A percentile compares a stretch with the other conserved stretches of the same genome.
Evolutionary conservation across 2,113 vertebrate species (phyloP).

Genomic region (Eptatretus burgeri): DNA sequence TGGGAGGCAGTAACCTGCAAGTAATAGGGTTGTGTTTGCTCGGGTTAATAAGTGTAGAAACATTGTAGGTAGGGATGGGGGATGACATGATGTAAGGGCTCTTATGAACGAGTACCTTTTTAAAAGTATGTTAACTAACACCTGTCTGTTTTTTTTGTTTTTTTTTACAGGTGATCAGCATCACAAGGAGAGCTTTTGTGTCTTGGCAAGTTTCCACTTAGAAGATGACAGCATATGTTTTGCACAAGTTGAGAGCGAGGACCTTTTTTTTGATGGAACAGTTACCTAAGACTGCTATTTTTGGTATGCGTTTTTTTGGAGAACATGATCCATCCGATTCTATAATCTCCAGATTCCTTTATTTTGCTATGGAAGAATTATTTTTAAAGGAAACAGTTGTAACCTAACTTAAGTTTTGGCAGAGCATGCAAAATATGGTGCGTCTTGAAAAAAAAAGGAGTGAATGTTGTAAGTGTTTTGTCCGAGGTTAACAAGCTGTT

Average conservation of each 20-base stretch:
- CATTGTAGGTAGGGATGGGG: too few relatives aligned
- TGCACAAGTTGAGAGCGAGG: conserved; percentile 5
- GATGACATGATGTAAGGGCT: too few relatives aligned
- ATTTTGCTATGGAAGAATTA: conserved; percentile 6
- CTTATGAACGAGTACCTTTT: neutral
- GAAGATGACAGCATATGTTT: conserved; percentile 6
- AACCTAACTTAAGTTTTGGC: neutral
- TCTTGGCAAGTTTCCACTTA: neutral
- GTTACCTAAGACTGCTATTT: conserved; percentile 2
- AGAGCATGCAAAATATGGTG: neutral
- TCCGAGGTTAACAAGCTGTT: neutral
- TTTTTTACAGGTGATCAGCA: neutral
- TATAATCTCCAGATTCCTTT: conserved; percentile 5
- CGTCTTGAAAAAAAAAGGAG: conserved; percentile 1
- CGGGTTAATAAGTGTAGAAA: too few relatives aligned
- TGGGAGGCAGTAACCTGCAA: too few relatives aligned
- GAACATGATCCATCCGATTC: conserved; percentile 2
- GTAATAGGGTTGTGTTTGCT: too few relatives aligned
- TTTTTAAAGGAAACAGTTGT: conserved; percentile 6
- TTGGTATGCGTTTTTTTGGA: conserved; percentile 4
- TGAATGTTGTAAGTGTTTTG: neutral
- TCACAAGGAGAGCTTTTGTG: conserved; percentile 1
- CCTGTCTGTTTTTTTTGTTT: neutral
- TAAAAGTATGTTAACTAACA: neutral
- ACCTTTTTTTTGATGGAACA: conserved; percentile 3